Evolutionary conservation across 2,797 vertebrate genomes (phyloP), one percentile per base, ranked within the genome.

Genomic region (Harpagifer antarcticus): DNA sequence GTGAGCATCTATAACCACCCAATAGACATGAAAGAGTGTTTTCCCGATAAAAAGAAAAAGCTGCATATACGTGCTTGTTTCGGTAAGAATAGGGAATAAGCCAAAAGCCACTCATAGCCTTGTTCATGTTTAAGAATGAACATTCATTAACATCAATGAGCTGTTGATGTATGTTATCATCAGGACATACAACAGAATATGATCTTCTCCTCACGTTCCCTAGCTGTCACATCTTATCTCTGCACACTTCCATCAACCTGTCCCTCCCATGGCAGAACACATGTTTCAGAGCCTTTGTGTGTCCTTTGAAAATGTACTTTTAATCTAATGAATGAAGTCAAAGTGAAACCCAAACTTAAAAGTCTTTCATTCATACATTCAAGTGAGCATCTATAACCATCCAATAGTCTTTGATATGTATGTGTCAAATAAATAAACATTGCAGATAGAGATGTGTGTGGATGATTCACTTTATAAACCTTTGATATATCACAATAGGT

Each of bases 211-310:
- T 17, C 23, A 10, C 27, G 27, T 27, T 27, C n/a, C n/a, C n/a
- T n/a, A n/a, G n/a, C n/a, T n/a, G n/a, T n/a, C 27, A 27, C 63
- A 17, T 55, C 45, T 55, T 27, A 3, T 45, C 43, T 31, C 15
- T 42, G 14, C 44, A 66, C 69, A 31, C 31, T 31, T 48, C 31
- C 13, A 5, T 50, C 14, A 69, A 50, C 43, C 50, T 71, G 52
- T 53, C 61, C 15, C 44, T 27, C 27, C 5, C 77, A 73, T 78
- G 81, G 52, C 74, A 10, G 66, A 2, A 2, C 90, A 89, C 88
- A 89, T 88, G 89, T 45, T 62, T 57, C 52, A 75, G 19, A 60
- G 72, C 14, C 52, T n/a, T 16, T 3, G 5, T 31, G 54, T 52
- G 48, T 54, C 27, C 27, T 27, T 27, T 27, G 27, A 27, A 27